A percentile compares a stretch with the other conserved stretches of the same genome.
Evolutionary conservation across 2,888 invertebrate species (phyloP).

Genomic region (Chromoteleia sp.): DNA sequence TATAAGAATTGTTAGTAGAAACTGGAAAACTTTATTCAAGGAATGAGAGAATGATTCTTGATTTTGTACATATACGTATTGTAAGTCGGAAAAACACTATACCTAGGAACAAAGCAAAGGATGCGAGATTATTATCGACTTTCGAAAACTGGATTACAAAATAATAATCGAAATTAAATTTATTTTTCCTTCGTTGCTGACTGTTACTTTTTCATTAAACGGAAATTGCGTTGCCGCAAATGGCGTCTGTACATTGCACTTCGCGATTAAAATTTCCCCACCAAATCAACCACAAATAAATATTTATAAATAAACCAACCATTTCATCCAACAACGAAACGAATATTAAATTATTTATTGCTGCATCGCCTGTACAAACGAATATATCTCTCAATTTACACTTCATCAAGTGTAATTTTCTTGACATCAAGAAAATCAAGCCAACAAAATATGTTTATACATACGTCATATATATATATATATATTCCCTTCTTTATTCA

Average conservation of each 20-base stretch:
- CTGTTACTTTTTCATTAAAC: slow-evolving; percentile 29
- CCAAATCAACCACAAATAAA: slow-evolving; percentile 43
- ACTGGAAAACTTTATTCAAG: slow-evolving; percentile 32
- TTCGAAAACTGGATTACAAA: slow-evolving; percentile 1
- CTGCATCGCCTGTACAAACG: slow-evolving; percentile 38
- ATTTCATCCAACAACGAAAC: slow-evolving; percentile 35
- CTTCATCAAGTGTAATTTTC: slow-evolving; percentile 17
- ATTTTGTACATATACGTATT: slow-evolving; percentile 32
- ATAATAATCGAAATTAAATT: neutral
- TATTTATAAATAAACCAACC: slow-evolving; percentile 38
- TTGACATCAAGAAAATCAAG: slow-evolving; percentile 24
- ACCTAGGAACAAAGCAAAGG: slow-evolving; percentile 13
- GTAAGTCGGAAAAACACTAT: slow-evolving; percentile 12
- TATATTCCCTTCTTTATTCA: slow-evolving; percentile 9
- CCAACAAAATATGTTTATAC: slow-evolving; percentile 33
- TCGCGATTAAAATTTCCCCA: slow-evolving; percentile 34
- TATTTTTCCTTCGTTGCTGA: slow-evolving; percentile 6
- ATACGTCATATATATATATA: slow-evolving; percentile 14
- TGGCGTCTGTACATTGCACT: slow-evolving; percentile 7
- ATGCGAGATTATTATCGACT: neutral
- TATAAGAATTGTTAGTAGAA: slow-evolving; percentile 33
- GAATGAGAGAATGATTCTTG: slow-evolving; percentile 15
- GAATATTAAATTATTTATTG: slow-evolving; percentile 43
- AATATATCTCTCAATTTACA: slow-evolving; percentile 20
- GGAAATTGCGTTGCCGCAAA: slow-evolving; percentile 5